A percentile compares a stretch with the other conserved stretches of the same genome.
Evolutionary conservation across 1,140 invertebrate species (phyloP).

Genomic region (Danaus melanippus): DNA sequence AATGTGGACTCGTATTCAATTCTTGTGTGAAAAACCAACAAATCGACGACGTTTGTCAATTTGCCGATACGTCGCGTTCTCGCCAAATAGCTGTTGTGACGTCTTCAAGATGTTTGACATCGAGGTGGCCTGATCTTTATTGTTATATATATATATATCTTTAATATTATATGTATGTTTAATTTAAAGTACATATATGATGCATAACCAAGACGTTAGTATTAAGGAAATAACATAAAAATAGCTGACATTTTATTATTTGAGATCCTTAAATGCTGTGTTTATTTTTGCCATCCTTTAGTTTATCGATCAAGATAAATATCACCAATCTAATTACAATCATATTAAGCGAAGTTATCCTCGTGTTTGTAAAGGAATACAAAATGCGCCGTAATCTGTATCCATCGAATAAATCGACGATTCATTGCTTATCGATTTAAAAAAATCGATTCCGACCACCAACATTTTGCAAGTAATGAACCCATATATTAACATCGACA

Average conservation of each 20-base stretch:
- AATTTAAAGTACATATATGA: too few species aligned
- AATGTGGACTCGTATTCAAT: too few species aligned
- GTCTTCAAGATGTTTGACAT: too few species aligned
- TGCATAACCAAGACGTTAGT: too few species aligned
- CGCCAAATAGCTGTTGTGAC: conserved; percentile 15
- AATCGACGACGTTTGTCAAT: conserved; percentile 35
- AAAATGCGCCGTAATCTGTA: conserved; percentile 24
- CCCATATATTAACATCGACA: conserved; percentile 52
- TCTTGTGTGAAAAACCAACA: conserved; percentile 59
- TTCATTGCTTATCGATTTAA: conserved; percentile 45
- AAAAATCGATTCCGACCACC: conserved; percentile 42
- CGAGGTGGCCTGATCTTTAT: too few species aligned
- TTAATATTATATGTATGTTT: too few species aligned
- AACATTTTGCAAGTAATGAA: conserved; percentile 51
- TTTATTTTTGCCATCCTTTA: too few species aligned
- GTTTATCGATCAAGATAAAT: too few species aligned
- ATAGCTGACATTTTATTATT: too few species aligned
- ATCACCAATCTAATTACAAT: conserved; percentile 16
- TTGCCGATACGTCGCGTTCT: conserved; percentile 49
- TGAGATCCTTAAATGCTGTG: too few species aligned
- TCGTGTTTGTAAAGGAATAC: background rate
- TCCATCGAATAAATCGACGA: conserved; percentile 34
- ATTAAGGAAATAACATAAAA: too few species aligned
- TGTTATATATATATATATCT: too few species aligned
- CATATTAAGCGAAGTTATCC: conserved; percentile 22